Conservation (phyloP, 1,140 invertebrate species). For the Planococcus citri region DNA sequence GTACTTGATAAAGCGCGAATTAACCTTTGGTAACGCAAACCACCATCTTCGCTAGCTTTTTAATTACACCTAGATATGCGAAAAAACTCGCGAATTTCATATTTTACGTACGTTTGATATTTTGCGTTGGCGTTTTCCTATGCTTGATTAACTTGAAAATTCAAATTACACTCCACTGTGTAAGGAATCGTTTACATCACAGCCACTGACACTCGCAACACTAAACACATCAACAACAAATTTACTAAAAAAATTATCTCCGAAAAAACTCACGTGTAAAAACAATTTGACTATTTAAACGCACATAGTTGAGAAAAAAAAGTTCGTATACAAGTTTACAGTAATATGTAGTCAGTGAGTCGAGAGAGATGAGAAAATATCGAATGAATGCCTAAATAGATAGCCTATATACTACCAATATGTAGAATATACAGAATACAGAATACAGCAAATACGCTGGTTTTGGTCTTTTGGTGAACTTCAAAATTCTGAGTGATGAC, state of each 20-base stretch:
- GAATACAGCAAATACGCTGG: not conserved
- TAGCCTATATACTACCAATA: not conserved
- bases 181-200: not conserved
- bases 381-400: conserved; percentile 3
- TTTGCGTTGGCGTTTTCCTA: conserved; percentile 6
- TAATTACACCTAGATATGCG: not conserved
- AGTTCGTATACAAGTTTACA: not conserved
- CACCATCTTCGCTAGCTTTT: too few relatives aligned
- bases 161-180: not conserved
- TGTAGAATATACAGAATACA: not conserved
- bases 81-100: not conserved
- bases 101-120: not conserved
- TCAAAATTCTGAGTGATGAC: not conserved
- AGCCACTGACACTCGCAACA: not conserved
- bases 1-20: too few relatives aligned
- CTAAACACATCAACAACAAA: not conserved
- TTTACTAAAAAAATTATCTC: too few relatives aligned
- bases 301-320: not conserved
- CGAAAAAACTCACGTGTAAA: not conserved
- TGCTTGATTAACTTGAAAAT: not conserved
- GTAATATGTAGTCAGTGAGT: too few relatives aligned
- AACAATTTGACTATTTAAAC: not conserved
- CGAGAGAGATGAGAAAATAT: not conserved
- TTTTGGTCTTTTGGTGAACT: not conserved
- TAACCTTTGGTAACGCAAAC: too few relatives aligned